Conservation (phyloP, 2,113 vertebrate genomes). For the Anolis carolinensis region DNA sequence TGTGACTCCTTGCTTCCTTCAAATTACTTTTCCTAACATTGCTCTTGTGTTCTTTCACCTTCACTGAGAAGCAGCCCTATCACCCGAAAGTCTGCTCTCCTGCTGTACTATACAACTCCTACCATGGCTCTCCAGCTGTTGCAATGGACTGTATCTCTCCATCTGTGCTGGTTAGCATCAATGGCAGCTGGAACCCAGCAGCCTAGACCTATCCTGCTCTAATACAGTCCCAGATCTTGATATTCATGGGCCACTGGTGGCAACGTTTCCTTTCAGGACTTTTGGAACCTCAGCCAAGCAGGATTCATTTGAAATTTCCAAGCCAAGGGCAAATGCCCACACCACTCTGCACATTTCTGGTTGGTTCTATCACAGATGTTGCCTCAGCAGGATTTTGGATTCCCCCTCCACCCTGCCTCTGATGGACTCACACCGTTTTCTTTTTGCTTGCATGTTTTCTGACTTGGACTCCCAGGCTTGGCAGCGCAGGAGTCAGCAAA, state of each 20-base stretch:
- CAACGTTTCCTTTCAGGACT: neutral
- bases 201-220: neutral
- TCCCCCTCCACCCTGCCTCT: neutral
- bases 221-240: neutral
- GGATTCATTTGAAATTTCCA: neutral
- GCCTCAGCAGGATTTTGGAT: neutral
- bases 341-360: neutral
- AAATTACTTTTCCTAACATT: neutral
- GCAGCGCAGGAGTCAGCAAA: constrained; percentile 1
- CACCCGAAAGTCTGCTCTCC: neutral
- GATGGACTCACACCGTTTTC: neutral
- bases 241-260: neutral
- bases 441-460: neutral
- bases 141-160: neutral
- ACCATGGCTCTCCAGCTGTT: too few relatives aligned
- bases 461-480: neutral
- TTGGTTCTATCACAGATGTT: neutral
- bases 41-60: neutral
- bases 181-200: neutral
- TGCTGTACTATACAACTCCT: neutral
- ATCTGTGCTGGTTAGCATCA: neutral
- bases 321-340: neutral
- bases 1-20: neutral
- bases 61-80: neutral
- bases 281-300: neutral